These are phyloP conservation scores for Brachionichthys hirsutus DNA, from an alignment of 2,113 vertebrate genomes.

Conservation along the genomic window DNA sequence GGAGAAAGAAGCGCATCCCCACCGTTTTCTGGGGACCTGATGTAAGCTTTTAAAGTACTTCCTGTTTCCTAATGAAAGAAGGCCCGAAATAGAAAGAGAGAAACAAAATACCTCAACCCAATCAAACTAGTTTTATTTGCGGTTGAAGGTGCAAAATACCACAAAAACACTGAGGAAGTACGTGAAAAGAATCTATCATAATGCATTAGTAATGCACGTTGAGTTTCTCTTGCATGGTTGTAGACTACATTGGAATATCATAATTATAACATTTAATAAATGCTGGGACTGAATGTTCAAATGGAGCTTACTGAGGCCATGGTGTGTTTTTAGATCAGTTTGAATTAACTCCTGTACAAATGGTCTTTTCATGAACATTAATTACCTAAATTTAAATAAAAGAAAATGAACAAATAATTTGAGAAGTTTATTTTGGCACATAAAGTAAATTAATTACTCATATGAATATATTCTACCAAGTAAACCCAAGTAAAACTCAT, in stretches of 20 bases:
- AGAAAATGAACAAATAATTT: neutral
- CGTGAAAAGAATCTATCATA: too few relatives aligned
- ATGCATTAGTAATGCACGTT: neutral
- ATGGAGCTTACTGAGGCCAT: neutral
- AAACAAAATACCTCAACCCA: slow-evolving; percentile 12
- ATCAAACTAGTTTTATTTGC: slow-evolving; percentile 6
- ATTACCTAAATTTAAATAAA: neutral
- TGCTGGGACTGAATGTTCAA: neutral
- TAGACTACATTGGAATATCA: neutral
- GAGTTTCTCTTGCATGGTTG: neutral
- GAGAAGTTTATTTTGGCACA: neutral
- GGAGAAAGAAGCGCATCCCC: slow-evolving; percentile 1
- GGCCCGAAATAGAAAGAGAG: slow-evolving; percentile 1
- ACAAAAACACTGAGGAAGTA: slow-evolving; percentile 1
- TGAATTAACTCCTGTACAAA: neutral
- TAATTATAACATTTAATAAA: too few relatives aligned
- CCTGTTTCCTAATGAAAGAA: slow-evolving; percentile 16
- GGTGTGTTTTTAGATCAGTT: neutral
- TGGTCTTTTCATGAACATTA: neutral
- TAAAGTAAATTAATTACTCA: neutral
- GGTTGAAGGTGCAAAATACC: slow-evolving; percentile 1
- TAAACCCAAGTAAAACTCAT: too few relatives aligned
- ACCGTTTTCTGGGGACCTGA: slow-evolving; percentile 22
- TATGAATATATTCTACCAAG: too few relatives aligned
- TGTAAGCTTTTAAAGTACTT: slow-evolving; percentile 17